Evolutionary conservation across 2,888 invertebrate genomes (phyloP), one percentile per base, ranked within the genome.

Genomic region (Panopea generosa): DNA sequence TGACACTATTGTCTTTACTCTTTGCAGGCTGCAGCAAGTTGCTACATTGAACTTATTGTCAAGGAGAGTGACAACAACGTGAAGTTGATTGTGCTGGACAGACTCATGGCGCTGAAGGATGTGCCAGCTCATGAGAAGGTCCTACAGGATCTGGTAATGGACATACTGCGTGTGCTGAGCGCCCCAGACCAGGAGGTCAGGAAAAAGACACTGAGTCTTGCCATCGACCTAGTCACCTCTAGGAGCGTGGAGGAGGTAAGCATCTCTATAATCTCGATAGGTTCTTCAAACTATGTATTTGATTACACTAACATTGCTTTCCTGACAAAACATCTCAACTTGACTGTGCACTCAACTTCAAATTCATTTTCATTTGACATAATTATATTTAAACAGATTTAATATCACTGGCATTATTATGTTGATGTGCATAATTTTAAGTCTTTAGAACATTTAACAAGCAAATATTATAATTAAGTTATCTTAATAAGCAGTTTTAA

Each of bases 31-130:
- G 99, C 99, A 0, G 99, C 99, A 1, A 96, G 96, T 45, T 98
- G 99, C 93, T 99, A 99, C 93, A 99, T 99, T 90, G 99, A 99
- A 91, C 94, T 99, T 85, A 98, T 99, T 77, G 96, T 99, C n/a
- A 99, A 99, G 93, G 99, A 99, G 93, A 98, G 98, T 93, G 99
- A 99, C 93, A 99, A 99, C 94, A 99, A 99, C 94, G 99, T 99
- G 18, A 99, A 99, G 94, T 94, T 99, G 70, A 99, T 99, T 86
- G 99, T 99, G 9, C 94, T 99, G 88, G 99, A 98, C 89, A 95
- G 99, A 22, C 94, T 99, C 79, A 96, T 97, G 84, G 96, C 96
- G 1, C 95, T 99, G 92, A 96, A 96, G 81, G 97, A 96, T 77
- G 90, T 95, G 87, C 96, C 96, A 22, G 95, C 95, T 60, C 96